Evolutionary conservation across 2,888 invertebrate species (phyloP).

Genomic region (Polyommatus icarus): DNA sequence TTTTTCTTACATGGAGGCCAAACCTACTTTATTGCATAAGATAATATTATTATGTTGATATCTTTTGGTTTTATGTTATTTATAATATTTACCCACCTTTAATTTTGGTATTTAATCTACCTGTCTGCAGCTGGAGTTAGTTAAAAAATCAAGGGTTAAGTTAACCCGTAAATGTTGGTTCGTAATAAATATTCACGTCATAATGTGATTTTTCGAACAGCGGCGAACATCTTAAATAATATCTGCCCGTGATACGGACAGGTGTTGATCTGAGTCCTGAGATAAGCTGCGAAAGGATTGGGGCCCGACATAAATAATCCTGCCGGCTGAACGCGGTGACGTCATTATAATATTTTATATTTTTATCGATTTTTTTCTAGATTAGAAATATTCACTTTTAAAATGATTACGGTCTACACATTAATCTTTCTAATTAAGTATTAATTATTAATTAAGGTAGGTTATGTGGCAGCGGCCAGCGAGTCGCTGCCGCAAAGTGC

Average conservation of each 20-base stretch:
- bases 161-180: not conserved
- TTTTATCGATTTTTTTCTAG: too few species aligned
- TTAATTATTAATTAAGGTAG: too few species aligned
- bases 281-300: slow-evolving; percentile 18
- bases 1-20: too few species aligned
- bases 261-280: not conserved
- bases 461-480: too few species aligned
- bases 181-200: not conserved
- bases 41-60: not conserved
- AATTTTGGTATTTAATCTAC: not conserved
- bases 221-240: not conserved
- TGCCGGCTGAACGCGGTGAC: not conserved
- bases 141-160: not conserved
- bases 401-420: too few species aligned
- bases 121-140: not conserved
- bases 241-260: slow-evolving; percentile 4
- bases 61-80: too few species aligned
- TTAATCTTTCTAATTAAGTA: too few species aligned
- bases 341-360: not conserved
- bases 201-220: not conserved
- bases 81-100: too few species aligned
- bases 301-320: not conserved
- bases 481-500: too few species aligned
- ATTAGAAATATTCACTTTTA: too few species aligned
- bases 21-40: too few species aligned